Base-by-base conservation (phyloP, 2,888 invertebrate species). In the Patella ulyssiponensis region DNA sequence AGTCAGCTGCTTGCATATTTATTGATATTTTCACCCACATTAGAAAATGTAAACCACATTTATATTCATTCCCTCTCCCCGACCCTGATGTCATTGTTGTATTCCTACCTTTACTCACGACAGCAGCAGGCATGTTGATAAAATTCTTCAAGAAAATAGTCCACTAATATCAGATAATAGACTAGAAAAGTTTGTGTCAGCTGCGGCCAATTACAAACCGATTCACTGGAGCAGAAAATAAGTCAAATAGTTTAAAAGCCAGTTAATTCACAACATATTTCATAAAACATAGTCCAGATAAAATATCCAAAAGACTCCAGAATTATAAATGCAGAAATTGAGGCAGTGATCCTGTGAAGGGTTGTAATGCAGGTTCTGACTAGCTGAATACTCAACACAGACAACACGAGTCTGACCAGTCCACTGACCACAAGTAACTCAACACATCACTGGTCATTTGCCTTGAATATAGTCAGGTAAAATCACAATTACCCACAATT, bases 191-290 rank as follows among this genome's bases (percentile, higher is more conserved):
- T 44, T 44, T 44, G 44, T 44, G 44, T 44, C 44, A 44, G 44
- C 44, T 44, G 44, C 9, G 44, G 44, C 44, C 44, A 44, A 44
- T 44, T 44, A 44, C 44, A 44, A 44, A 44, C 64, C 3, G 23
- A 23, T 64, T 64, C 64, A 64, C 64, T 64, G 64, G 64, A 64
- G 64, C 64, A 20, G 23, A 64, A 64, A 64, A 64, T 64, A 64
- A 64, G 20, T 64, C 23, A 23, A 64, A 64, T 64, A 20, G 20
- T 64, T 64, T 9, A 64, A 64, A 11, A 64, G 20, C 11, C 11
- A 11, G 20, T 64, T 23, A 64, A 64, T 20, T 64, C 15, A 64
- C 64, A 20, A 64, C 64, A 20, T 58, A 58, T 23, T 64, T 64
- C 64, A 64, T 64, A 12, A 20, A 64, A 64, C 20, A 64, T 20